A percentile compares a stretch with the other conserved stretches of the same genome.
Conservation (phyloP, 2,888 invertebrate genomes). For the Epinotia bilunana region DNA sequence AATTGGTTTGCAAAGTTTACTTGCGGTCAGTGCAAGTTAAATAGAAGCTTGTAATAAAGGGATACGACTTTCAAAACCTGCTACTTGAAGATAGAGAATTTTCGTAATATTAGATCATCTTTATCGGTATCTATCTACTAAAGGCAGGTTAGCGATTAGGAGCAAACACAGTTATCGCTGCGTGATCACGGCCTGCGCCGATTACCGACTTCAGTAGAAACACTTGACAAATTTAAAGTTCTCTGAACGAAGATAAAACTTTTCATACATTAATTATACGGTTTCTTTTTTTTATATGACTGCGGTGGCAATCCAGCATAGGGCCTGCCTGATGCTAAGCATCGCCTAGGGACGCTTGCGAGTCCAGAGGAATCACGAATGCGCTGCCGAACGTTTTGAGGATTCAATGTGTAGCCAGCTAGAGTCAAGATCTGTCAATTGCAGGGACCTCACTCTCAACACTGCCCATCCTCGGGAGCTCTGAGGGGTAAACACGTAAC, state of each 20-base stretch:
- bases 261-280: not conserved
- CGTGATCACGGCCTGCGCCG: constrained; percentile 19
- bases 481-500: too few species aligned
- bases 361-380: too few species aligned
- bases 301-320: too few species aligned
- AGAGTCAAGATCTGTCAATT: too few species aligned
- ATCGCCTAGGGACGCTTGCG: too few species aligned
- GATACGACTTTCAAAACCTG: constrained; percentile 25
- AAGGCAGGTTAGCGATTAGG: constrained; percentile 31
- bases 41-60: not conserved
- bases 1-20: too few species aligned
- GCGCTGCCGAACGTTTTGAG: too few species aligned
- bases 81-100: constrained; percentile 35
- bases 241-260: constrained; percentile 15
- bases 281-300: not conserved
- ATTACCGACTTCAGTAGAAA: constrained; percentile 19
- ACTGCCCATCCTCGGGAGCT: too few species aligned
- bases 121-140: constrained; percentile 31
- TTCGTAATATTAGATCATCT: constrained; percentile 41
- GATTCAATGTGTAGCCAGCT: too few species aligned
- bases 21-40: too few species aligned
- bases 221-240: constrained; percentile 8
- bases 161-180: constrained; percentile 35
- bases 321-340: too few species aligned
- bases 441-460: too few species aligned